Evolutionary conservation across 2,888 invertebrate species (phyloP).

Genomic region (Pogonocherus hispidulus): DNA sequence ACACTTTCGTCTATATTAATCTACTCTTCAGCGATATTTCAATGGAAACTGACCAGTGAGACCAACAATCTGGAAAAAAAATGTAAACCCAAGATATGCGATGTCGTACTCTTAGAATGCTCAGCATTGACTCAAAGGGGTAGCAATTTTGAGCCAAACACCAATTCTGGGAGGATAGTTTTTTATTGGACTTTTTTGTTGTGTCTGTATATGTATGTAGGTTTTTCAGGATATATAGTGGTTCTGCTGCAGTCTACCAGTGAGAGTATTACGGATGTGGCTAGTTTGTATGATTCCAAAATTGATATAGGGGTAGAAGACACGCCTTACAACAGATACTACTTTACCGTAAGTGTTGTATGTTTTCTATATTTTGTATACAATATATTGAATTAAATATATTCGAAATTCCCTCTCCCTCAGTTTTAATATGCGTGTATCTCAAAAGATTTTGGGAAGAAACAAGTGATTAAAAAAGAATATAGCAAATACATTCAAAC

Average conservation of each 20-base stretch:
- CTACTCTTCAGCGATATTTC: not conserved
- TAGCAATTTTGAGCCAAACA: not conserved
- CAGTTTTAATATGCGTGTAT: no score
- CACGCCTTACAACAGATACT: slow-evolving; percentile 70
- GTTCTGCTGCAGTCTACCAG: slow-evolving; percentile 76
- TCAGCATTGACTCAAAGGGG: slow-evolving; percentile 55
- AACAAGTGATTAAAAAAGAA: no score
- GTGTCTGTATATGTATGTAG: slow-evolving; percentile 73
- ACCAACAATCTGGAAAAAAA: not conserved
- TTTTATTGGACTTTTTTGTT: slow-evolving; percentile 56
- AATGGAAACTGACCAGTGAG: not conserved
- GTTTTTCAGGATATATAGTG: slow-evolving; percentile 78
- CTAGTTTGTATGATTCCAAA: slow-evolving; percentile 72
- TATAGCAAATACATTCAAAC: no score
- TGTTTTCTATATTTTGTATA: not conserved
- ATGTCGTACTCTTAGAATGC: not conserved
- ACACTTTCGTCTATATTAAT: not conserved
- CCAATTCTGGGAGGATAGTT: slow-evolving; percentile 65
- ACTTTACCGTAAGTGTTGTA: slow-evolving; percentile 66
- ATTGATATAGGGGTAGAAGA: slow-evolving; percentile 75
- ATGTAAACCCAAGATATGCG: not conserved
- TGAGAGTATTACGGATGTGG: slow-evolving; percentile 70
- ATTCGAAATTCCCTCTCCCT: no score
- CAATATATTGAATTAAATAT: no score
- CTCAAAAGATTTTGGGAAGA: no score